A percentile compares a stretch with the other conserved stretches of the same genome.
Evolutionary conservation across 2,113 vertebrate species (phyloP).

Genomic region (Cyprinodon tularosa): DNA sequence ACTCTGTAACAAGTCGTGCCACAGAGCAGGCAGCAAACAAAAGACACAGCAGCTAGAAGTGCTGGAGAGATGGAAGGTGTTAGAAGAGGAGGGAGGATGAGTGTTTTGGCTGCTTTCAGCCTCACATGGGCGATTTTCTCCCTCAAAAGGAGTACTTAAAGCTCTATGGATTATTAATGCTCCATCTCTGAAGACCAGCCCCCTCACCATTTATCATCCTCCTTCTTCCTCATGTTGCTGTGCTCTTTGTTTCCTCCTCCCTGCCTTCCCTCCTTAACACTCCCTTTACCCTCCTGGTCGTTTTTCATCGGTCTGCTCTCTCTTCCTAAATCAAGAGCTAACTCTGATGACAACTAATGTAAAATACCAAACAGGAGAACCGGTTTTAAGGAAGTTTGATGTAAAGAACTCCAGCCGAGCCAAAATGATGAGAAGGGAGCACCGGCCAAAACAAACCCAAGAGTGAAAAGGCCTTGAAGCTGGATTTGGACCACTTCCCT

Average conservation of each 20-base stretch:
- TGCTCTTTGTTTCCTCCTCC: not conserved
- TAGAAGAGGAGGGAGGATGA: slow-evolving; percentile 9
- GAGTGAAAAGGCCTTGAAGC: not conserved
- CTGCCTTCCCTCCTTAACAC: not conserved
- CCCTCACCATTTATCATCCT: not conserved
- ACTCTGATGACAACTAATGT: not conserved
- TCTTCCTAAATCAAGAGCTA: not conserved
- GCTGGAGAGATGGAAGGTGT: not conserved
- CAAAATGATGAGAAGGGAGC: not conserved
- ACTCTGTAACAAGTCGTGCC: slow-evolving; percentile 19
- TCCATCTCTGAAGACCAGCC: slow-evolving; percentile 48
- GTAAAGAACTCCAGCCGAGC: not conserved
- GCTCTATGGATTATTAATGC: slow-evolving; percentile 78
- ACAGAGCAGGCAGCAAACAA: slow-evolving; percentile 20
- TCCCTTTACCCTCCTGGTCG: slow-evolving; percentile 3
- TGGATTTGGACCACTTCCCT: not conserved
- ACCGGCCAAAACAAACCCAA: not conserved
- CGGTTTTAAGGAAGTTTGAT: not conserved
- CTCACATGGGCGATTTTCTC: slow-evolving; percentile 59
- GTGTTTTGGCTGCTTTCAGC: slow-evolving; percentile 34
- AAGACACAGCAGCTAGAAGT: slow-evolving; percentile 1
- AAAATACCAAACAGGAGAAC: not conserved
- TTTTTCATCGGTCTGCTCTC: not conserved
- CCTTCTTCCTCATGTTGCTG: slow-evolving; percentile 38
- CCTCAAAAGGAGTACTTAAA: slow-evolving; percentile 69